Base-by-base conservation (phyloP, 2,797 vertebrate species). In the Melanotaenia parkinsoni region DNA sequence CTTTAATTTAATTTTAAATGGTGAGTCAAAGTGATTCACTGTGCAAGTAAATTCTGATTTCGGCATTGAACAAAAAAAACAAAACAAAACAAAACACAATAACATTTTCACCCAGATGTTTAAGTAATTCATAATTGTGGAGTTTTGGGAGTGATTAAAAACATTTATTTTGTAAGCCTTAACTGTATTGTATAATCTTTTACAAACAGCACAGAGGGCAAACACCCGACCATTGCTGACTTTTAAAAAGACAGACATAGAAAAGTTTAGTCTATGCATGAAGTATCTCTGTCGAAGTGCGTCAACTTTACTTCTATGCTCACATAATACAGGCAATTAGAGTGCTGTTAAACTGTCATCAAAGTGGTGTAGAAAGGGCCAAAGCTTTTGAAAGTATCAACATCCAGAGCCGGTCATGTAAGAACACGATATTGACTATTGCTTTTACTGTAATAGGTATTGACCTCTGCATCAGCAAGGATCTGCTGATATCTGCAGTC, bases 371-470 rank as follows among this genome's bases (percentile, higher is more conserved):
- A 59, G 56, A 83, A 26, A 76, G 58, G 38, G 38, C 60, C 59
- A 47, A 51, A 14, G 66, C 59, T 74, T 75, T 78, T 74, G 38
- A 74, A 81, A 76, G 60, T 72, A 70, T 59, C 70, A 79, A 43
- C 64, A 80, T 66, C 61, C 40, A 28, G 24, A 77, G 76, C 76
- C 50, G 67, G 38, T 75, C 64, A 80, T 72, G 77, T 59, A 43
- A 58, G 58, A 82, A 61, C 70, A 16, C 56, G 57, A 13, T 77
- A 93, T 90, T 82, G 88, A 92, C 83, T 92, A 91, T 88, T 86
- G 84, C 80, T 84, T 92, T 88, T 86, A 80, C 79, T 67, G 80
- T 91, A 88, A 92, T 90, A 88, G 86, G 74, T 91, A 91, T 90
- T 86, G 90, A 93, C 80, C 85, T 70, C 74, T 51, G 67, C 79